Evolutionary conservation across 2,113 vertebrate genomes (phyloP), one percentile per base, ranked within the genome.

Genomic region (Emydura subglobosa): DNA sequence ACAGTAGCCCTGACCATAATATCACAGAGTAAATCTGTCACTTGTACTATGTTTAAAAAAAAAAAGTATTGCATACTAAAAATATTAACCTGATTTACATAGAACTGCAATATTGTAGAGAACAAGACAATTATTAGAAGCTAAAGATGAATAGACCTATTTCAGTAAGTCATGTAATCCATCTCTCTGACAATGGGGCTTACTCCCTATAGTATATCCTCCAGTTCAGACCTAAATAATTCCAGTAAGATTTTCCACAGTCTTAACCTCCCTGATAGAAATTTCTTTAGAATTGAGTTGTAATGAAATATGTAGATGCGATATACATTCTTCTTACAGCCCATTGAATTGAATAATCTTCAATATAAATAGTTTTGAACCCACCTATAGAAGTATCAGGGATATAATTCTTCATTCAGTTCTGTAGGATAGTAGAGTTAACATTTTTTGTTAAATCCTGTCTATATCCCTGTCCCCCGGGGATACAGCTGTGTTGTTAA

Each of bases 21-120:
- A 1, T 55, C 81, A 68, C 1, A 51, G 89, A 59, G 39, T 54
- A 96, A 89, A 82, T 24, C 57, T 55, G 54, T 55, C 27, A 1
- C 74, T 88, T 91, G 91, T 84, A 4, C 27, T 79, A 5, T 61
- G 82, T 11, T 55, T 55, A 92, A 85, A 42, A 27, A 50, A 39
- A 57, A n/a, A 25, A 31, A 39, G 10, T 11, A n/a, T 17, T 92
- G 47, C 19, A 44, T 85, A 76, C 1, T 84, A 72, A 19, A 51
- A 9, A 92, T 88, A 91, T 47, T 4, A 65, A 11, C 84, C 10
- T 88, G 5, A 79, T 93, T 89, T 22, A 91, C 83, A 83, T 81
- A 81, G 0, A 0, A 11, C 2, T 81, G 1, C 83, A 12, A n/a
- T 61, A 50, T 19, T 0, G 0, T 57, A 81, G 84, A 85, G 25